Conservation (phyloP, 2,113 vertebrate species). For the Riparia riparia region DNA sequence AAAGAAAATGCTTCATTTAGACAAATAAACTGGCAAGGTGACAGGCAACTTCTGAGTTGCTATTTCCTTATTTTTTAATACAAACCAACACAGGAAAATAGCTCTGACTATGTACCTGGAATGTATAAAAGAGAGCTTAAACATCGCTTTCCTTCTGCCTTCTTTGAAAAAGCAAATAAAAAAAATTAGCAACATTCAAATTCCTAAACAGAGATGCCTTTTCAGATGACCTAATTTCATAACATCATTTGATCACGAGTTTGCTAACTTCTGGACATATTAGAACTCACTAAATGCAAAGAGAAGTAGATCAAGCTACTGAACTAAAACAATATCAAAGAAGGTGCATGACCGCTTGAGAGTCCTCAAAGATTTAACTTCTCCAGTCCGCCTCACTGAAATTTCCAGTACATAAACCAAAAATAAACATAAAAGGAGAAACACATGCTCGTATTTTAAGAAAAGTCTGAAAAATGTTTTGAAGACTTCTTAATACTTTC, state of each 20-base stretch:
- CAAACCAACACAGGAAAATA: not conserved
- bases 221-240: not conserved
- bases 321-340: not conserved
- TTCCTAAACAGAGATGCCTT: not conserved
- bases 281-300: not conserved
- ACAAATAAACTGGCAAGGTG: not conserved
- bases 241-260: not conserved
- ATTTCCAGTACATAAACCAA: not conserved
- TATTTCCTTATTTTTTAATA: not conserved
- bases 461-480: not conserved
- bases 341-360: not conserved
- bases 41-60: not conserved
- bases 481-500: not conserved
- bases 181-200: not conserved
- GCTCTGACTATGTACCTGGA: not conserved
- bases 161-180: not conserved
- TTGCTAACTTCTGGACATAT: not conserved
- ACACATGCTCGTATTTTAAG: not conserved
- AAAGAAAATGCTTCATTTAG: not conserved
- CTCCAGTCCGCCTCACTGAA: not conserved
- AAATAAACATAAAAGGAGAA: constrained; percentile 20
- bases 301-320: not conserved
- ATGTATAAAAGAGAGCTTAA: not conserved
- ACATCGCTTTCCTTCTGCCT: not conserved
- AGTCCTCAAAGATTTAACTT: not conserved